Base-by-base conservation (phyloP, 2,797 vertebrate genomes). In the Onychomys torridus region DNA sequence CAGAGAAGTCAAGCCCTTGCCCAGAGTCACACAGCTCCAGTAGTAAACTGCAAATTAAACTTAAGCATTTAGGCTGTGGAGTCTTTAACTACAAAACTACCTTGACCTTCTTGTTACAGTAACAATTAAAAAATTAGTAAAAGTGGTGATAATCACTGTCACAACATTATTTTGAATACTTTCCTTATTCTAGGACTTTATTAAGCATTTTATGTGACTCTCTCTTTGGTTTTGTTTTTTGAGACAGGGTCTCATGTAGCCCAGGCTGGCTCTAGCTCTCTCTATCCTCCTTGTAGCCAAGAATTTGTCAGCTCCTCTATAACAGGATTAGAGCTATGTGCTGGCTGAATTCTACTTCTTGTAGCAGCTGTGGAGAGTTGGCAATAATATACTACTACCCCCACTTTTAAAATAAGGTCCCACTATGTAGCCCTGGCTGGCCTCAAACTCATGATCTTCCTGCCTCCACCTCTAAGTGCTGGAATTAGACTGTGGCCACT, bases 1-100 rank as follows among this genome's bases (percentile, higher is more conserved):
- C 75, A 81, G 96, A 89, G 82, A 91, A 71, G 94, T 67, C 79
- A 69, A 65, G 76, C 46, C 43, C 43, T 77, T 77, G 13, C 32
- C 27, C 13, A n/a, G 77, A 17, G 92, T 29, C 83, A 85, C 89
- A 87, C 79, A 92, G 90, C 57, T 90, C 16, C 43, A 4, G 17
- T 6, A 2, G 40, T 10, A 34, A 94, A 69, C 0, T 17, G 34
- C 69, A 73, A 55, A 55, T 79, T 25, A 77, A 78, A 69, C 69
- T 17, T 34, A 82, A 43, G n/a, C 69, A n/a, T 3, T 19, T 69
- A 43, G 61, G 17, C 49, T 92, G n/a, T 65, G 67, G 16, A 59
- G 43, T 61, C 40, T n/a, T 82, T 34, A 37, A n/a, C n/a, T 40
- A 43, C 34, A 69, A 93, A 84, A 91, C 84, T 32, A 57, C 34